Percentiles rank a stretch among this genome's conserved stretches.
Evolutionary conservation across 2,797 vertebrate species (phyloP).

Genomic region (Xenentodon cancila): DNA sequence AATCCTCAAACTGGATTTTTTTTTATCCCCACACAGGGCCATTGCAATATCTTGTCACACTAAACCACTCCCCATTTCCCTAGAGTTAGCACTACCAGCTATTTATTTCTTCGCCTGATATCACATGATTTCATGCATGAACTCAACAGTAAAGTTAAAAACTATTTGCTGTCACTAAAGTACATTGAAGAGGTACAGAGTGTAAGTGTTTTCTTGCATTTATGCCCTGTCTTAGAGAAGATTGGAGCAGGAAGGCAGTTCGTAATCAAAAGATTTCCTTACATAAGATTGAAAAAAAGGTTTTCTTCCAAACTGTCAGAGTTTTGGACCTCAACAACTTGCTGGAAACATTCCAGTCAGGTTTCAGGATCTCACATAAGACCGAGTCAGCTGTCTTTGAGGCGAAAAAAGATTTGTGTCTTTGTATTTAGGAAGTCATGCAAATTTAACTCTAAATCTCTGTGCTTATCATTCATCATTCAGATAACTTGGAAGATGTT

Average conservation of each 20-base stretch:
- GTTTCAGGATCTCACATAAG: too few species aligned
- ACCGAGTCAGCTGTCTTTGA: too few species aligned
- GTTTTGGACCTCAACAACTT: too few species aligned
- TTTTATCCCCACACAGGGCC: not conserved
- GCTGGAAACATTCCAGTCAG: too few species aligned
- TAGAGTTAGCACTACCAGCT: not conserved
- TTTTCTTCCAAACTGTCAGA: too few species aligned
- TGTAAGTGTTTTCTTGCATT: not conserved
- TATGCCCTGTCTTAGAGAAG: not conserved
- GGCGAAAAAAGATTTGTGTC: too few species aligned
- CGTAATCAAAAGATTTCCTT: too few species aligned
- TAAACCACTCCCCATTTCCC: not conserved
- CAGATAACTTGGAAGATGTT: too few species aligned
- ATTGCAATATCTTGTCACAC: conserved; percentile 6
- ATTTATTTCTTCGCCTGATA: not conserved
- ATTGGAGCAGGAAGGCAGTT: not conserved
- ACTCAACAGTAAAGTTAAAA: not conserved
- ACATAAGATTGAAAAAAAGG: too few species aligned
- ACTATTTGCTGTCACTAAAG: not conserved
- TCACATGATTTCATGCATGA: conserved; percentile 1
- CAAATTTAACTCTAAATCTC: too few species aligned
- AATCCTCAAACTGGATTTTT: conserved; percentile 13
- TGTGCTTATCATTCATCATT: too few species aligned
- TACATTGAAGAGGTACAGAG: not conserved
- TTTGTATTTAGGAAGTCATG: too few species aligned